A percentile compares a stretch with the other conserved stretches of the same genome.
These are phyloP conservation scores for Synanthedon myopaeformis DNA, from an alignment of 2,888 invertebrate species.

Conservation along the genomic window DNA sequence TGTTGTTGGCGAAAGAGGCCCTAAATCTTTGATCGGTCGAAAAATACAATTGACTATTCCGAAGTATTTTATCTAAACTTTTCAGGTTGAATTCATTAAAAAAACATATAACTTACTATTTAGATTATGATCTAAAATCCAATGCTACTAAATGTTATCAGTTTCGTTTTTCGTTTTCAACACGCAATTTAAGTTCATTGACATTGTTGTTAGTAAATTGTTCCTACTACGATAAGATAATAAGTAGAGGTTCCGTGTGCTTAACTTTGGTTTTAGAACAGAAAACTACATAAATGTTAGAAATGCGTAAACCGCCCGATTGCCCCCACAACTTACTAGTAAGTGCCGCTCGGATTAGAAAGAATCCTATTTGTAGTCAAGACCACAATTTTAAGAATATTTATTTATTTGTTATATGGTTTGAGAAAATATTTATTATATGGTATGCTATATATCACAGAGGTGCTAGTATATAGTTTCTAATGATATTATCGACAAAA, in stretches of 20 bases:
- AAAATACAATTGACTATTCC: too few relatives aligned
- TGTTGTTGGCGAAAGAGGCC: too few relatives aligned
- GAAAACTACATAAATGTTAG: conserved; percentile 53
- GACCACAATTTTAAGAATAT: conserved; percentile 1
- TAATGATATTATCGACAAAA: too few relatives aligned
- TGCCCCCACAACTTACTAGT: conserved; percentile 51
- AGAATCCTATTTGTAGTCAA: conserved; percentile 40
- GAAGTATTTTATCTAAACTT: too few relatives aligned
- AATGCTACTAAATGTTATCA: background rate
- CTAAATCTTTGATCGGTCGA: too few relatives aligned
- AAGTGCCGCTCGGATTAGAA: conserved; percentile 63
- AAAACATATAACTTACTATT: too few relatives aligned
- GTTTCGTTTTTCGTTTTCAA: background rate
- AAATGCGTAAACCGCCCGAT: conserved; percentile 52
- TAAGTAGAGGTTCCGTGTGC: conserved; percentile 20
- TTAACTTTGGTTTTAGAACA: conserved; percentile 37
- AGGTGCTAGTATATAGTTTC: too few relatives aligned
- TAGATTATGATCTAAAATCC: too few relatives aligned
- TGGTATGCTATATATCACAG: too few relatives aligned
- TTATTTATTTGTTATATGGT: too few relatives aligned
- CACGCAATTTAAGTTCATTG: conserved; percentile 8
- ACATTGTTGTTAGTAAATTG: conserved; percentile 8
- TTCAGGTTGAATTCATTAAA: too few relatives aligned
- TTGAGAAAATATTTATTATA: too few relatives aligned
- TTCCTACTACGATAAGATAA: conserved; percentile 16